phyloP scores from a whole-genome alignment of 2,797 vertebrate species.

The Tapirus indicus region DNA sequence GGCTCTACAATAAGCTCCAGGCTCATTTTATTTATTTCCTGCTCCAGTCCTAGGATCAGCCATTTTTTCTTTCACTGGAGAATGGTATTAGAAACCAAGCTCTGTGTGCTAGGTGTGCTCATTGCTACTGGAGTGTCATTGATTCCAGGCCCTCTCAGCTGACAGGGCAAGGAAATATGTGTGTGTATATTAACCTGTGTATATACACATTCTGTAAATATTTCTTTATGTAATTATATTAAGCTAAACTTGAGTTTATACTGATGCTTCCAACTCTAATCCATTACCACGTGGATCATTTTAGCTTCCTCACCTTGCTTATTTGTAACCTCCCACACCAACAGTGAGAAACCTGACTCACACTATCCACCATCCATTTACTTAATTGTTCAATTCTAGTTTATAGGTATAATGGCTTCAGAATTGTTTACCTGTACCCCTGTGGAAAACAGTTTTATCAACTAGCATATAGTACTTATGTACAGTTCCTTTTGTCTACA shows the following conservation, averaged over 20 bases:
- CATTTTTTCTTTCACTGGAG: not conserved
- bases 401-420: not conserved
- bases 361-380: not conserved
- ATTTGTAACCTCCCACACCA: not conserved
- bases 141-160: not conserved
- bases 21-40: not conserved
- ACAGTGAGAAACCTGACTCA: not conserved
- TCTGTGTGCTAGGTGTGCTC: not conserved
- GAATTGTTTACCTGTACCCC: not conserved
- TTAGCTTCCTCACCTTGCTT: not conserved
- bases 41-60: not conserved
- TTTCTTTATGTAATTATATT: not conserved
- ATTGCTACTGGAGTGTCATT: not conserved
- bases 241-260: not conserved
- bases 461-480: not conserved
- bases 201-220: not conserved
- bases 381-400: not conserved
- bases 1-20: not conserved
- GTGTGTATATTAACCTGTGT: not conserved
- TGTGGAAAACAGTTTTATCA: not conserved
- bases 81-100: not conserved
- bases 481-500: not conserved
- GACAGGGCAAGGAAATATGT: not conserved
- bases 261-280: not conserved
- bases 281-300: not conserved